Conservation (phyloP, 1,140 invertebrate species). For the Uloborus diversus region DNA sequence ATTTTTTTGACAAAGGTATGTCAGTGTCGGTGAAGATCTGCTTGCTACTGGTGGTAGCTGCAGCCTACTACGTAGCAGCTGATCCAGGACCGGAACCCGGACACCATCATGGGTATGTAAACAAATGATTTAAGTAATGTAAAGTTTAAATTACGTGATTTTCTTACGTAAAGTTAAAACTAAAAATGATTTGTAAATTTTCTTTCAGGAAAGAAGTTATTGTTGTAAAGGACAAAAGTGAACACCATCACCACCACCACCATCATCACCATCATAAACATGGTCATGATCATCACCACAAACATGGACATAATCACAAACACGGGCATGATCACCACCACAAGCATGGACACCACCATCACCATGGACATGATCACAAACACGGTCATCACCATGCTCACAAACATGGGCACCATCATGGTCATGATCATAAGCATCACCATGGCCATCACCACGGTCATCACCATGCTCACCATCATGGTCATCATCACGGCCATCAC, state of each 20-base stretch:
- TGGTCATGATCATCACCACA: constrained; percentile 33
- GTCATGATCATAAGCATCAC: constrained; percentile 26
- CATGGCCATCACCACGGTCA: constrained; percentile 15
- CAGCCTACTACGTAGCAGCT: constrained; percentile 43
- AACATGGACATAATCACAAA: constrained; percentile 43
- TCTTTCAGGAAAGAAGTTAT: constrained; percentile 45
- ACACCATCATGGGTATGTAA: neutral
- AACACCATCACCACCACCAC: constrained; percentile 43
- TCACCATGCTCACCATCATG: neutral
- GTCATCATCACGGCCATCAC: neutral
- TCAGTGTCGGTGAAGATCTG: constrained; percentile 38
- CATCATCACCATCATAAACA: constrained; percentile 51
- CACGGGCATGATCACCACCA: constrained; percentile 50
- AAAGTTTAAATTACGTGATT: neutral
- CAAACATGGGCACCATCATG: constrained; percentile 39
- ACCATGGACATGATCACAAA: constrained; percentile 32
- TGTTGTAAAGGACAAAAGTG: constrained; percentile 45
- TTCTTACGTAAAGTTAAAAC: neutral
- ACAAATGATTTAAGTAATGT: neutral
- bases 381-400: constrained; percentile 37
- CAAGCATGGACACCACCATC: constrained; percentile 36
- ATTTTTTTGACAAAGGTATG: constrained; percentile 26
- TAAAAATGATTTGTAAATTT: neutral
- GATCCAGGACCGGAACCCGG: constrained; percentile 38
- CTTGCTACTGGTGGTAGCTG: constrained; percentile 43